These are phyloP conservation scores for Cryptophagus acutangulus DNA, from an alignment of 2,888 invertebrate genomes.

Conservation along the genomic window DNA sequence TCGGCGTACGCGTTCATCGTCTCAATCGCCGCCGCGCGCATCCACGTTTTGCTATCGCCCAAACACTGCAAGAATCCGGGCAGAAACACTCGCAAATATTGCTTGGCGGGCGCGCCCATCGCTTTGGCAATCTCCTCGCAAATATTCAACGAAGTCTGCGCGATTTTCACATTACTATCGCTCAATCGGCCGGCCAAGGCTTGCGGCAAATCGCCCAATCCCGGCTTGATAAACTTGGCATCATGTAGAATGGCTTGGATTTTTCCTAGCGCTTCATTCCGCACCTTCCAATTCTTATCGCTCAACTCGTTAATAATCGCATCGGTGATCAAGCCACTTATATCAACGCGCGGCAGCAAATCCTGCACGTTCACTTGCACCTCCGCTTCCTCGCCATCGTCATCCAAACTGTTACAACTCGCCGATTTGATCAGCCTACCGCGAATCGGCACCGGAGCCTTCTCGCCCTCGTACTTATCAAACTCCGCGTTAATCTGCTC, in stretches of 20 bases:
- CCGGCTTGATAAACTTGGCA: conserved; percentile 75
- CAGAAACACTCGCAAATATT: conserved; percentile 73
- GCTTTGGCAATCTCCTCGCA: conserved; percentile 77
- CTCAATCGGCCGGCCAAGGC: conserved; percentile 71
- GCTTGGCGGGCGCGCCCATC: conserved; percentile 77
- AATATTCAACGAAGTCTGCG: conserved; percentile 75
- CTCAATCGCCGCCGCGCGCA: conserved; percentile 73
- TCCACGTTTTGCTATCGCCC: conserved; percentile 71
- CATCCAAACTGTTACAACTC: conserved; percentile 53
- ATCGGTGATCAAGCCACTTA: conserved; percentile 78
- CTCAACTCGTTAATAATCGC: conserved; percentile 71
- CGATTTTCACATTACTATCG: conserved; percentile 91
- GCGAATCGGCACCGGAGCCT: conserved; percentile 69
- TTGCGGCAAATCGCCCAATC: conserved; percentile 79
- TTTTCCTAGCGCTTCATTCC: conserved; percentile 71
- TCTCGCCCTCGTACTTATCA: conserved; percentile 72
- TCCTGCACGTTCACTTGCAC: conserved; percentile 61
- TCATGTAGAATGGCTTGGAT: conserved; percentile 66
- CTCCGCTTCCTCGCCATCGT: conserved; percentile 43
- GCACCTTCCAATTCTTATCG: conserved; percentile 92
- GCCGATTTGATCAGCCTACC: conserved; percentile 52
- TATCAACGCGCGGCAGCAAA: conserved; percentile 71
- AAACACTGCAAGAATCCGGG: conserved; percentile 86
- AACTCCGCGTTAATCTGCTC: conserved; percentile 83
- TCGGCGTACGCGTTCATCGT: conserved; percentile 84